phyloP scores from a whole-genome alignment of 2,797 vertebrate genomes.

The Amblyraja radiata region DNA sequence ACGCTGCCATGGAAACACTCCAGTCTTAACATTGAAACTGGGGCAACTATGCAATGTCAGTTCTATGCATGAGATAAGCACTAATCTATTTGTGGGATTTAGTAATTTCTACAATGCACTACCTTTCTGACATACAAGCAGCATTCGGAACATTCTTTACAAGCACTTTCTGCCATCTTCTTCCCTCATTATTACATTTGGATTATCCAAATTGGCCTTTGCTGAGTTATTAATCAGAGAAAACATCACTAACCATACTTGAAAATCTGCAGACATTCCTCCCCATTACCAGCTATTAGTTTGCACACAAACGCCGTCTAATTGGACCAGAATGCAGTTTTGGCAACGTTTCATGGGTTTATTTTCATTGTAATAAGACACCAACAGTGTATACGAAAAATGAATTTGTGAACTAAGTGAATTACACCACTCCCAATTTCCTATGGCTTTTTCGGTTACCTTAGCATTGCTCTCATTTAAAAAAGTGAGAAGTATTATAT shows the following conservation, averaged over 20 bases:
- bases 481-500: neutral
- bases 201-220: neutral
- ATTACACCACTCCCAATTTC: neutral
- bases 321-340: neutral
- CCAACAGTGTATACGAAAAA: neutral
- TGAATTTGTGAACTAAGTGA: neutral
- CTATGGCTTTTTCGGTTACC: no score
- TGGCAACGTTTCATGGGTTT: neutral
- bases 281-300: no score
- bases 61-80: constrained; percentile 22
- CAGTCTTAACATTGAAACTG: constrained; percentile 9
- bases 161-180: neutral
- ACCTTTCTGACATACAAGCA: neutral
- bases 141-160: neutral
- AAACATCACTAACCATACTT: neutral
- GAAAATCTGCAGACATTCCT: neutral
- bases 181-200: neutral
- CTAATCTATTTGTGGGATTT: constrained; percentile 22
- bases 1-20: constrained; percentile 8
- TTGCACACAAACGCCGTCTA: neutral
- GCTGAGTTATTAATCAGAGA: neutral
- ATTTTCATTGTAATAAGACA: neutral
- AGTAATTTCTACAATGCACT: neutral
- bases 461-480: neutral
- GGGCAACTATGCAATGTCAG: constrained; percentile 24